Percentiles rank a stretch among this genome's conserved stretches.
Conservation (phyloP, 2,113 vertebrate species). For the mouse (Mus musculus) region GRCm39 chrX:156694001-156694500, state of each 20-base stretch:
- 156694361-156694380: slow-evolving; percentile 67
- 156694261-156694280: slow-evolving; percentile 61
- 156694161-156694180: slow-evolving; percentile 71
- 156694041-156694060: slow-evolving; percentile 51
- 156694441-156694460: slow-evolving; percentile 66
- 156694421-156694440: slow-evolving; percentile 53
- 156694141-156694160: slow-evolving; percentile 64
- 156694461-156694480: slow-evolving; percentile 67
- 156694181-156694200: slow-evolving; percentile 66
- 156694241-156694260: slow-evolving; percentile 62
- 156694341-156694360: slow-evolving; percentile 57
- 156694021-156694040: slow-evolving; percentile 50
- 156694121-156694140: slow-evolving; percentile 58
- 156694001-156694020: slow-evolving; percentile 46
- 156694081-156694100: slow-evolving; percentile 62
- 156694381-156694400: slow-evolving; percentile 56
- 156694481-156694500: slow-evolving; percentile 61
- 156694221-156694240: slow-evolving; percentile 49
- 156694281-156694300: slow-evolving; percentile 62
- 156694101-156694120: slow-evolving; percentile 63
- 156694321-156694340: slow-evolving; percentile 69
- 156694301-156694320: slow-evolving; percentile 70
- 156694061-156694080: slow-evolving; percentile 63
- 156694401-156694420: slow-evolving; percentile 57
- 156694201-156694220: slow-evolving; percentile 67